Evolutionary conservation across 2,113 vertebrate genomes (phyloP).

Genomic region (Eidolon helvum): DNA sequence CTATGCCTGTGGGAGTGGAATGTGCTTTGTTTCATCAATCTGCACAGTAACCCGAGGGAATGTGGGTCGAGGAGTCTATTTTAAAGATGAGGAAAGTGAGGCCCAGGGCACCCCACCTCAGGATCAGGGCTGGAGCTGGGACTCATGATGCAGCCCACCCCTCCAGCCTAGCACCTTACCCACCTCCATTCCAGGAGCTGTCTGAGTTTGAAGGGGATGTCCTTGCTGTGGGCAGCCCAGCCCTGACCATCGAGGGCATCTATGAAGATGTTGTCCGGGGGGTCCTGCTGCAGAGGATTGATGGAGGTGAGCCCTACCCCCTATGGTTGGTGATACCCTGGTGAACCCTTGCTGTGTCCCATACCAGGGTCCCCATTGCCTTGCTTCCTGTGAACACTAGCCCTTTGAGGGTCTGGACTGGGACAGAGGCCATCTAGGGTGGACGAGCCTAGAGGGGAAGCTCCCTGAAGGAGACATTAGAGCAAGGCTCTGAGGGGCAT

Average conservation of each 20-base stretch:
- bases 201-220: constrained; percentile 13
- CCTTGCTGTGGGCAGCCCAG: constrained; percentile 40
- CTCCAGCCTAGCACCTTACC: not conserved
- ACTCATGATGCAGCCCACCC: not conserved
- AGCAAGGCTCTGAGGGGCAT: not conserved
- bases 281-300: constrained; percentile 48
- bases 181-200: constrained; percentile 43
- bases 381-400: not conserved
- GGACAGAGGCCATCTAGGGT: not conserved
- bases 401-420: not conserved
- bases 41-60: not conserved
- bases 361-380: fast-evolving
- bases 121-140: not conserved
- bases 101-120: too few relatives aligned
- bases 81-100: not conserved
- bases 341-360: not conserved
- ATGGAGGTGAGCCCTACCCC: constrained; percentile 19
- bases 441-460: not conserved
- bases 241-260: constrained; percentile 53
- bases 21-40: not conserved
- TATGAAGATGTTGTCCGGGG: constrained; percentile 62
- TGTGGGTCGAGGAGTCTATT: not conserved
- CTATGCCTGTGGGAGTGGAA: not conserved
- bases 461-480: not conserved
- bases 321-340: not conserved